These are phyloP conservation scores for Chymomyza caudatula DNA, from an alignment of 2,888 invertebrate species.

Conservation along the genomic window DNA sequence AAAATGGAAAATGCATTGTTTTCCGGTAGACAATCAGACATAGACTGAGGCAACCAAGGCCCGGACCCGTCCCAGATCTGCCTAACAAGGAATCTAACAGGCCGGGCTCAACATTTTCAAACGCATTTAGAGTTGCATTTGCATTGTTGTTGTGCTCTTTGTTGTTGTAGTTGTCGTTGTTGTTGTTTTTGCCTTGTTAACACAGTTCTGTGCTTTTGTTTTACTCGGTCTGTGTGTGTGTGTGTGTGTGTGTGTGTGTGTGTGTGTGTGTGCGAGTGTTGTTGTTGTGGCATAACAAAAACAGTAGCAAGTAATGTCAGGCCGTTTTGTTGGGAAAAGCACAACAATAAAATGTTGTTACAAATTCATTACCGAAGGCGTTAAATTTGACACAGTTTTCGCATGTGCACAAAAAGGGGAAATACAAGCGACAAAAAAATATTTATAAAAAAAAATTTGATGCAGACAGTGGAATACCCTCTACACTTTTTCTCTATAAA, in stretches of 20 bases:
- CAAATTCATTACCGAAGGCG: constrained; percentile 73
- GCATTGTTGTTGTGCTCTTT: constrained; percentile 26
- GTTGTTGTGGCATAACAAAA: constrained; percentile 66
- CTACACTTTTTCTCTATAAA: no score
- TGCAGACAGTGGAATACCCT: no score
- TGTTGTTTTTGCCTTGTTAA: constrained; percentile 57
- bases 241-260: constrained; percentile 15
- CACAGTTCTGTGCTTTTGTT: constrained; percentile 71
- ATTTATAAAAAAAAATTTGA: no score
- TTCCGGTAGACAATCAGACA: constrained; percentile 15
- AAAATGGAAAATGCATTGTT: constrained; percentile 71
- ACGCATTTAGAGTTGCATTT: constrained; percentile 38
- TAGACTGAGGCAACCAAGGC: background rate
- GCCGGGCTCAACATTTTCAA: constrained; percentile 5
- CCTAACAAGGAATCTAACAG: background rate
- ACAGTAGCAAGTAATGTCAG: constrained; percentile 14
- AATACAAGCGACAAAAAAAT: background rate
- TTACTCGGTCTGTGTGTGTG: constrained; percentile 14
- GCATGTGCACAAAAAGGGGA: constrained; percentile 39
- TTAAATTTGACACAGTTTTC: constrained; percentile 71
- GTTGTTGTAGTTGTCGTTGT: constrained; percentile 18
- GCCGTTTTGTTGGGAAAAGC: constrained; percentile 31
- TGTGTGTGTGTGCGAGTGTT: constrained; percentile 25
- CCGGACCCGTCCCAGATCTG: background rate
- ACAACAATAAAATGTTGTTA: constrained; percentile 71